phyloP scores from a whole-genome alignment of 1,140 invertebrate species.

The Trichomalopsis sarcophagae region DNA sequence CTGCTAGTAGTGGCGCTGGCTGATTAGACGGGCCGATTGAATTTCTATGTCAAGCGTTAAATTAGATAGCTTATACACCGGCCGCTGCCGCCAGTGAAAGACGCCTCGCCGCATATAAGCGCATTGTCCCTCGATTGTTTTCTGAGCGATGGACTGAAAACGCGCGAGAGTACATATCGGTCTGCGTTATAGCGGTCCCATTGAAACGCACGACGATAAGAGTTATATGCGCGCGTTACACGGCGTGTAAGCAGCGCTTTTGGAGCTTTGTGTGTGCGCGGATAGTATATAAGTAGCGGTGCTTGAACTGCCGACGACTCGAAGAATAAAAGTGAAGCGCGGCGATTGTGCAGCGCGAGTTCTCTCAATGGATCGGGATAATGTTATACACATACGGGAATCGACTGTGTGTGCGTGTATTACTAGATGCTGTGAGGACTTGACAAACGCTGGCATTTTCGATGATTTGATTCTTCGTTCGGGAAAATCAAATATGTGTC shows the following conservation, averaged over 20 bases:
- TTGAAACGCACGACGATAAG: not conserved
- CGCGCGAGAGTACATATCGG: not conserved
- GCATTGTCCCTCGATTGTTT: not conserved
- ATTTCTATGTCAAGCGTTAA: conserved; percentile 41
- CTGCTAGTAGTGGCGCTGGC: not conserved
- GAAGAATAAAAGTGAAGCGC: not conserved
- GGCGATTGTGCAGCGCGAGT: not conserved
- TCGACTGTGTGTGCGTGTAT: not conserved
- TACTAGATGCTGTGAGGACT: not conserved
- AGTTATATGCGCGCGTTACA: not conserved
- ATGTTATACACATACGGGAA: not conserved
- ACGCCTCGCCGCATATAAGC: not conserved
- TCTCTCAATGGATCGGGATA: not conserved
- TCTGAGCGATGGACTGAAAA: not conserved
- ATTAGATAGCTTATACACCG: conserved; percentile 10
- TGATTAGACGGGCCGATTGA: conserved; percentile 40
- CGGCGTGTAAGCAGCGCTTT: not conserved
- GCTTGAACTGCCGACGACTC: not conserved
- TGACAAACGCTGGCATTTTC: not conserved
- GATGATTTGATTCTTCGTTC: no score
- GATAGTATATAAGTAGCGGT: not conserved
- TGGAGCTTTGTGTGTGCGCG: not conserved
- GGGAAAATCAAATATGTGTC: no score
- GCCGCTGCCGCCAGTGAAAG: not conserved
- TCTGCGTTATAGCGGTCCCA: not conserved